phyloP scores from a whole-genome alignment of 2,888 invertebrate genomes.

The Erannis defoliaria region DNA sequence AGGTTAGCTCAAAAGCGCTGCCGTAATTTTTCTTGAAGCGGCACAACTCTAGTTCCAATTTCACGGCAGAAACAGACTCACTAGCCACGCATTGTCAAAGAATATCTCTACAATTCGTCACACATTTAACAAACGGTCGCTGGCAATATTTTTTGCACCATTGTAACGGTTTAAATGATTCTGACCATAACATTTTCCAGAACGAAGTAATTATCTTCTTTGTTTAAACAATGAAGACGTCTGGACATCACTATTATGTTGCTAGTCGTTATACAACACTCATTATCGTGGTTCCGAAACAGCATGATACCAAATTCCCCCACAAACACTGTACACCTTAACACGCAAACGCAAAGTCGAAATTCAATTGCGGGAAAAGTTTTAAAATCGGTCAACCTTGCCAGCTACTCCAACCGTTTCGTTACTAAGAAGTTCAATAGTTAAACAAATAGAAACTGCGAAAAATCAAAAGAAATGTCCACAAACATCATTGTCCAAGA shows the following conservation, averaged over 20 bases:
- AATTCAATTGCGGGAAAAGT: constrained; percentile 24
- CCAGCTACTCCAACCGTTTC: constrained; percentile 47
- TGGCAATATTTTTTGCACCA: constrained; percentile 38
- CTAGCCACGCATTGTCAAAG: constrained; percentile 19
- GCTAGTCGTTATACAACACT: constrained; percentile 55
- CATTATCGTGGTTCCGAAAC: constrained; percentile 72
- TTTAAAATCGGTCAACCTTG: constrained; percentile 36
- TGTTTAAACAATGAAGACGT: constrained; percentile 48
- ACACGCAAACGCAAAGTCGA: constrained; percentile 3
- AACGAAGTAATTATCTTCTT: constrained; percentile 58
- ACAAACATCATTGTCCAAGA: constrained; percentile 38
- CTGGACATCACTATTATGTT: constrained; percentile 46
- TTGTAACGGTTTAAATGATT: constrained; percentile 52
- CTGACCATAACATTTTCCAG: constrained; percentile 56
- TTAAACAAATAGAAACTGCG: constrained; percentile 40
- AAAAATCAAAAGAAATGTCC: constrained; percentile 45
- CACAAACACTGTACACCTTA: constrained; percentile 23
- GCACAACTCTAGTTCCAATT: constrained; percentile 19
- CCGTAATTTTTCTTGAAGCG: neutral
- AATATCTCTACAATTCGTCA: constrained; percentile 30
- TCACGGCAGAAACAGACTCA: constrained; percentile 26
- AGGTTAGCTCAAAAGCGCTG: constrained; percentile 2
- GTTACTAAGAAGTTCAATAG: constrained; percentile 41
- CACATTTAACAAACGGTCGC: constrained; percentile 30
- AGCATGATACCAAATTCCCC: constrained; percentile 56